phyloP scores from a whole-genome alignment of 2,888 invertebrate genomes.

The Nymphalis polychloros region DNA sequence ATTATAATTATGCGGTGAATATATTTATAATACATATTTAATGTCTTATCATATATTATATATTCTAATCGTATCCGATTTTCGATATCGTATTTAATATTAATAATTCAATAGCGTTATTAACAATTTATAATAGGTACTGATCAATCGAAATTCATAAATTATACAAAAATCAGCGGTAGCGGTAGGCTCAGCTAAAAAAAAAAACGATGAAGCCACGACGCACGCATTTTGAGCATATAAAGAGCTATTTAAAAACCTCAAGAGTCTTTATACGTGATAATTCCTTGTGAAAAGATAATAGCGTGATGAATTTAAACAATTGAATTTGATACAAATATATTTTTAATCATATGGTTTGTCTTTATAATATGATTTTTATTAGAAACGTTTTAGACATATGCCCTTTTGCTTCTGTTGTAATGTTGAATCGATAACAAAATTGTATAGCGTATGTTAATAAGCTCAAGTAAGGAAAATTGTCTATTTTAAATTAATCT shows the following conservation, averaged over 20 bases:
- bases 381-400: no score
- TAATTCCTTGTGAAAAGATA: background rate
- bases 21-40: constrained; percentile 2
- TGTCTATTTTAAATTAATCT: no score
- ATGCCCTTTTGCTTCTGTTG: no score
- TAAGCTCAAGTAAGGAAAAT: no score
- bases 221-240: constrained; percentile 19
- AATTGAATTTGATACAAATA: no score
- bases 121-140: background rate
- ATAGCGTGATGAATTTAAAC: no score
- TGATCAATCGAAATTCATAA: constrained; percentile 24
- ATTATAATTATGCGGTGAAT: background rate
- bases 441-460: no score
- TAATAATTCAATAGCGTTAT: background rate
- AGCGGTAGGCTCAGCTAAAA: constrained; percentile 16
- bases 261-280: background rate
- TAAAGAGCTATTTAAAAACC: constrained; percentile 20
- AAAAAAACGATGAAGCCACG: constrained; percentile 1
- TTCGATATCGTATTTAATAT: background rate
- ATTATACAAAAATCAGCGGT: constrained; percentile 19
- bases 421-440: no score
- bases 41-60: background rate
- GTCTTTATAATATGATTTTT: no score
- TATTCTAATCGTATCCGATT: background rate
- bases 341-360: no score